phyloP scores from a whole-genome alignment of 2,113 vertebrate genomes.

The Urocolius indicus region DNA sequence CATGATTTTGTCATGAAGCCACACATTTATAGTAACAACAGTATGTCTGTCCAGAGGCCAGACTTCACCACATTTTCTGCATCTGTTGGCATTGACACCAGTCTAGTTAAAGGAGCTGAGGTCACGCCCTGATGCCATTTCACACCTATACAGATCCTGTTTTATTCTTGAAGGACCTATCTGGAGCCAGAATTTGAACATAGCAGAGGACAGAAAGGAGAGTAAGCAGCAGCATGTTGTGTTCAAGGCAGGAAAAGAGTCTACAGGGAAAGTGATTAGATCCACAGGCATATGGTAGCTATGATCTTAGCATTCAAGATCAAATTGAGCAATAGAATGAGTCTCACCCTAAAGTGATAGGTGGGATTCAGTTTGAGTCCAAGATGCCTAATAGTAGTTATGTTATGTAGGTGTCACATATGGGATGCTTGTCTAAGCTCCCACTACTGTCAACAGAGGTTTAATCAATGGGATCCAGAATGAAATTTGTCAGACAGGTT shows the following conservation, averaged over 20 bases:
- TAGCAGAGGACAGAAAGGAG: neutral
- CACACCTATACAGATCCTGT: neutral
- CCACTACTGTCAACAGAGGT: neutral
- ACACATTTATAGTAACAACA: neutral
- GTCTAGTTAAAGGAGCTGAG: neutral
- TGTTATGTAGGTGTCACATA: neutral
- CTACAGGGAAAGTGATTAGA: neutral
- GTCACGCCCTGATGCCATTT: neutral
- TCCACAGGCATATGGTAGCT: neutral
- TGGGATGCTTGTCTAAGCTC: neutral
- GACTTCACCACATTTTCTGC: neutral
- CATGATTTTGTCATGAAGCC: neutral
- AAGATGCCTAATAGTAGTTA: neutral
- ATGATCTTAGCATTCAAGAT: neutral
- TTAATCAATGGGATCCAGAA: neutral
- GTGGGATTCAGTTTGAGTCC: neutral
- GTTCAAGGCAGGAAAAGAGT: neutral
- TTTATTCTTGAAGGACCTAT: neutral
- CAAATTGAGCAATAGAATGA: neutral
- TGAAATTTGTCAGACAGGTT: neutral
- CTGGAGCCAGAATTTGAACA: neutral
- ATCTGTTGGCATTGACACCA: neutral
- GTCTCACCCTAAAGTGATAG: neutral
- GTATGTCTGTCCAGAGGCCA: neutral
- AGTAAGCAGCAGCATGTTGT: neutral